Conservation (phyloP, 2,888 invertebrate species). For the Pristionchus exspectatus region DNA sequence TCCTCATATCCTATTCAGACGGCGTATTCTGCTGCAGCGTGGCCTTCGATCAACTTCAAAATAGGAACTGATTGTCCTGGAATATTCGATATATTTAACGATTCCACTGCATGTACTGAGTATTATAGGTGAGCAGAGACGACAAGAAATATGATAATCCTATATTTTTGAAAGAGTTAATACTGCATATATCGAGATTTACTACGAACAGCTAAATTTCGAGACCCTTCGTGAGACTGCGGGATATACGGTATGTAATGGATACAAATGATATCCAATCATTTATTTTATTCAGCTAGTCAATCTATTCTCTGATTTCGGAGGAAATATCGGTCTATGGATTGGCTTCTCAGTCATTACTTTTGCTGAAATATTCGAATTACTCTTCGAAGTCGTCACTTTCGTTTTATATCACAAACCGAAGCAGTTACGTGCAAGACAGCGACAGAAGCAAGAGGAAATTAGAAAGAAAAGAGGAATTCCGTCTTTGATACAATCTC, state of each 20-base stretch:
- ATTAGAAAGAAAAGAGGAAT: slow-evolving; percentile 23
- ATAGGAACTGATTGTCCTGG: slow-evolving; percentile 75
- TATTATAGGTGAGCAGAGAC: slow-evolving; percentile 67
- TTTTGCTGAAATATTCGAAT: slow-evolving; percentile 65
- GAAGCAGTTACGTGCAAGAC: slow-evolving; percentile 39
- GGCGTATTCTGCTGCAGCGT: slow-evolving; percentile 78
- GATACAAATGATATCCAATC: neutral
- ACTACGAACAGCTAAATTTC: slow-evolving; percentile 79
- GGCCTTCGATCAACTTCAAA: slow-evolving; percentile 78
- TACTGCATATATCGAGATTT: slow-evolving; percentile 79
- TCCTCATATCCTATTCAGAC: slow-evolving; percentile 59
- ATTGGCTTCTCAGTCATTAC: slow-evolving; percentile 78
- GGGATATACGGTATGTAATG: slow-evolving; percentile 75
- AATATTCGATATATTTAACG: slow-evolving; percentile 73
- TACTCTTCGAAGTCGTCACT: slow-evolving; percentile 62
- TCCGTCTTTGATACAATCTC: slow-evolving; percentile 38
- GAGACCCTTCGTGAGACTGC: slow-evolving; percentile 78
- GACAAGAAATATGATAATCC: neutral
- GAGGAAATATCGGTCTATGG: slow-evolving; percentile 79
- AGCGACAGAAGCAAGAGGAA: slow-evolving; percentile 15
- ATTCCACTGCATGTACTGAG: slow-evolving; percentile 75
- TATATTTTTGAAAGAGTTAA: slow-evolving; percentile 63
- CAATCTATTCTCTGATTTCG: slow-evolving; percentile 78
- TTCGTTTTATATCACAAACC: slow-evolving; percentile 52
- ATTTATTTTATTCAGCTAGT: slow-evolving; percentile 67